Base-by-base conservation (phyloP, 2,113 vertebrate genomes). In the Copsychus sechellarum region DNA sequence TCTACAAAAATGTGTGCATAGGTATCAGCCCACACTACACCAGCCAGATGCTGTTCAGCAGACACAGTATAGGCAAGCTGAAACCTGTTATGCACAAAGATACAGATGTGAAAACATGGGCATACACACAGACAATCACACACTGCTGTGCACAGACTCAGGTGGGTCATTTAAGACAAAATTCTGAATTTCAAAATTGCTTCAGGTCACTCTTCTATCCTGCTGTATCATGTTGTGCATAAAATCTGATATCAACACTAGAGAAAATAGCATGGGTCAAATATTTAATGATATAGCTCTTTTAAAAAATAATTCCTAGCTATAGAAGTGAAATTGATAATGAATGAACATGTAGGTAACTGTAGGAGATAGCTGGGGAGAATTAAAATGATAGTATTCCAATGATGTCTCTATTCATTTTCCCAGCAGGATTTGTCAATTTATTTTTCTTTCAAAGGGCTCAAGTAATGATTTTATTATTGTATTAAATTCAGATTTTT, bases 221-320 rank as follows among this genome's bases (percentile, higher is more conserved):
- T 60, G 29, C 40, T 1, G 2, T 38, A 86, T 23, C 7, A 53
- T 0, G 0, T 24, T 60, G 24, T 56, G 18, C 21, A 12, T 51
- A 50, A 66, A 71, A 78, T 34, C 26, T 48, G 12, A 19, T 26
- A 10, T 53, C 33, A 84, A 53, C 6, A 17, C 4, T 23, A 50
- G 15, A 11, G 23, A 12, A 67, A 73, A 81, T 61, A 78, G 1
- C 29, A 51, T 20, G 36, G 12, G 14, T 16, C 31, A 83, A 81
- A 58, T 40, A 28, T 70, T 70, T 95, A 3, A 47, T 40, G 5
- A 54, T 53, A n/a, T 9, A 43, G 3, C 2, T 51, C 22, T 67
- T 81, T 38, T 21, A 29, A 62, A 64, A 81, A 67, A 81, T 0
- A 82, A 77, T 28, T 7, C 8, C 6, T 77, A 76, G 11, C 31